Evolutionary conservation across 1,140 invertebrate genomes (phyloP).

Genomic region (Ceratosolen fusciceps): DNA sequence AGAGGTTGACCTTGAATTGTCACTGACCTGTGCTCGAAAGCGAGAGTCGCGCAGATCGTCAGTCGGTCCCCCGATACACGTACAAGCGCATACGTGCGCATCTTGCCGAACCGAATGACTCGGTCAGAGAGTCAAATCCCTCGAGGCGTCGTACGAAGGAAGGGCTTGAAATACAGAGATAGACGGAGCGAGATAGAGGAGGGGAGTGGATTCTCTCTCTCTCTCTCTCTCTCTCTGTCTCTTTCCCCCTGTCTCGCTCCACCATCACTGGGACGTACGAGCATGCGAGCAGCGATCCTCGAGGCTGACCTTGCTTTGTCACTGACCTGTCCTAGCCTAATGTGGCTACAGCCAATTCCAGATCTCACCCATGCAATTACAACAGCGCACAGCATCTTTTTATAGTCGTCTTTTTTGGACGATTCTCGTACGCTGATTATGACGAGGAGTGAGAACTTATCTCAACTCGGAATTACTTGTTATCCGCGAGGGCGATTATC

Average conservation of each 20-base stretch:
- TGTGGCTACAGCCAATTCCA: slow-evolving; percentile 53
- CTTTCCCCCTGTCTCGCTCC: no score
- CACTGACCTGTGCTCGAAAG: slow-evolving; percentile 45
- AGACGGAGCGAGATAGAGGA: not conserved
- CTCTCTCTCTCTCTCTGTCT: no score
- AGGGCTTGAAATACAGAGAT: not conserved
- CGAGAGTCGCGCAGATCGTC: slow-evolving; percentile 4
- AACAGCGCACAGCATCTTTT: not conserved
- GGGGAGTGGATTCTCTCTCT: slow-evolving; percentile 32
- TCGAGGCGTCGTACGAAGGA: not conserved
- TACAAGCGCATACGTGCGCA: not conserved
- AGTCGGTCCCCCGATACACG: not conserved
- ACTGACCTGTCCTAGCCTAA: slow-evolving; percentile 72
- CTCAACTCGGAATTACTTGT: not conserved
- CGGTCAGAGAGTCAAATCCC: not conserved
- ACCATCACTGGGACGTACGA: no score
- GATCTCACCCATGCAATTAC: slow-evolving; percentile 15
- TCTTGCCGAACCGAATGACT: not conserved
- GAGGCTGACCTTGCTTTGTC: slow-evolving; percentile 68
- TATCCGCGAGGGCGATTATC: not conserved
- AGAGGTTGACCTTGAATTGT: slow-evolving; percentile 47
- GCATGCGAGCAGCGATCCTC: no score
- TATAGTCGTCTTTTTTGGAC: no score
- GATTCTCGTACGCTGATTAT: not conserved
- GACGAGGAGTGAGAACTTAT: not conserved